These are phyloP conservation scores for Bellardia bayeri DNA, from an alignment of 2,888 invertebrate species.

Conservation along the genomic window DNA sequence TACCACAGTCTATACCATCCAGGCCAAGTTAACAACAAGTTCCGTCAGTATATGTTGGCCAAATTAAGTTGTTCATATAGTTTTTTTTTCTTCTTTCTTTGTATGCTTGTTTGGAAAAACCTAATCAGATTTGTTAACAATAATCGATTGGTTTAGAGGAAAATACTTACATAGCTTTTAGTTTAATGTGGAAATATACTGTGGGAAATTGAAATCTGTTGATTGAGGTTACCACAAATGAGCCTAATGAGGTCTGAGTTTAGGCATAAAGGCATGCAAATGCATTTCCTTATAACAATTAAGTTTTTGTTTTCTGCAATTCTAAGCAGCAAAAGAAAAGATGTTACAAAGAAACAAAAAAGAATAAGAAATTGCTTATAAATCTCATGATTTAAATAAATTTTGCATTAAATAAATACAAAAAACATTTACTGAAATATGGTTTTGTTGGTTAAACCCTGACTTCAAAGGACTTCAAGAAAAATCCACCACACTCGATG, in stretches of 20 bases:
- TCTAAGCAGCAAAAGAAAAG: no score
- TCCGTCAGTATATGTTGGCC: conserved; percentile 67
- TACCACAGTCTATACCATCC: conserved; percentile 19
- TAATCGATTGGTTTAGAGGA: conserved; percentile 52
- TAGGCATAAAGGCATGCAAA: neutral
- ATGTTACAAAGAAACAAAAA: no score
- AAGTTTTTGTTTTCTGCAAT: neutral
- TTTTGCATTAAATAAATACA: no score
- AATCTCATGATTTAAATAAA: no score
- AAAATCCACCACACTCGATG: no score
- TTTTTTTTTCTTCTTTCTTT: neutral
- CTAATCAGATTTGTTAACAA: conserved; percentile 63
- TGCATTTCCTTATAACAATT: conserved; percentile 2
- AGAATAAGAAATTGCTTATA: no score
- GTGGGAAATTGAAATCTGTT: conserved; percentile 63
- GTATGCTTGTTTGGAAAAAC: conserved; percentile 1
- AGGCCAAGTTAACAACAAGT: conserved; percentile 50
- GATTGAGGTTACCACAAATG: conserved; percentile 23
- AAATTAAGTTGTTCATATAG: conserved; percentile 67
- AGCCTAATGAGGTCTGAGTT: neutral
- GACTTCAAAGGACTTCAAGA: no score
- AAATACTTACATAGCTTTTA: conserved; percentile 24
- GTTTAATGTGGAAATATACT: conserved; percentile 44
- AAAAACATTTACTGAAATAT: no score
- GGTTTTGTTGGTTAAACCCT: no score